A percentile compares a stretch with the other conserved stretches of the same genome.
Evolutionary conservation across 2,113 vertebrate species (phyloP).

Genomic region (Gallinago paraguaiae): DNA sequence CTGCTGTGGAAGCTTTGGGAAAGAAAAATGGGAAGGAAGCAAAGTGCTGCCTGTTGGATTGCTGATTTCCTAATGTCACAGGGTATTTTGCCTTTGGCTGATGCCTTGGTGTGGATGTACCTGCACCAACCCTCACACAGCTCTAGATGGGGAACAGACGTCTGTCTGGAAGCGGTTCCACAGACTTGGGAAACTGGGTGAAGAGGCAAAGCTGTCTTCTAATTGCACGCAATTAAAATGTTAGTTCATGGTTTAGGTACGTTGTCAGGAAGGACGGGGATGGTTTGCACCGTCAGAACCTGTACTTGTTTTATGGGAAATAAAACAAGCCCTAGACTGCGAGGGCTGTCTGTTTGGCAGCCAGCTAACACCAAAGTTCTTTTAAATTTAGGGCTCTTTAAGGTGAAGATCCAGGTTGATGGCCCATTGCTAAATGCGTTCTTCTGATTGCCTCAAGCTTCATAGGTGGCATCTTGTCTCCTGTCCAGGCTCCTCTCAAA

Average conservation of each 20-base stretch:
- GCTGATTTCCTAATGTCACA: rapidly evolving
- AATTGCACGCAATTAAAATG: background rate
- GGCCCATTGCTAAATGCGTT: background rate
- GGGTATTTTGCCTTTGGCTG: background rate
- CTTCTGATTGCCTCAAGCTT: background rate
- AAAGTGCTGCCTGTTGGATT: background rate
- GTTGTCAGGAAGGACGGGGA: background rate
- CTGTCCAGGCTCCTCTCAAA: constrained; percentile 87
- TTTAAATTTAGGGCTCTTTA: background rate
- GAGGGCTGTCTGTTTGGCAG: background rate
- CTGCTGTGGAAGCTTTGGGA: background rate
- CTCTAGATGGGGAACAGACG: background rate
- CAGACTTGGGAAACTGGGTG: background rate
- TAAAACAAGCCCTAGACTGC: background rate
- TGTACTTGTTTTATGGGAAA: background rate
- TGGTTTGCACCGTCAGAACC: background rate
- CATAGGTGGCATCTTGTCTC: background rate
- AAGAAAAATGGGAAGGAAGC: background rate
- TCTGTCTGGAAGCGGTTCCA: background rate
- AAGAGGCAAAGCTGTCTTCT: background rate
- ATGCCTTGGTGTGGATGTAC: background rate
- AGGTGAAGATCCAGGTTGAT: background rate
- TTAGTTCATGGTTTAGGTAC: background rate
- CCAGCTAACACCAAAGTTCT: background rate
- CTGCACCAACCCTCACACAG: background rate